Evolutionary conservation across 2,113 vertebrate species (phyloP).

Genomic region (Heterochromis multidens): DNA sequence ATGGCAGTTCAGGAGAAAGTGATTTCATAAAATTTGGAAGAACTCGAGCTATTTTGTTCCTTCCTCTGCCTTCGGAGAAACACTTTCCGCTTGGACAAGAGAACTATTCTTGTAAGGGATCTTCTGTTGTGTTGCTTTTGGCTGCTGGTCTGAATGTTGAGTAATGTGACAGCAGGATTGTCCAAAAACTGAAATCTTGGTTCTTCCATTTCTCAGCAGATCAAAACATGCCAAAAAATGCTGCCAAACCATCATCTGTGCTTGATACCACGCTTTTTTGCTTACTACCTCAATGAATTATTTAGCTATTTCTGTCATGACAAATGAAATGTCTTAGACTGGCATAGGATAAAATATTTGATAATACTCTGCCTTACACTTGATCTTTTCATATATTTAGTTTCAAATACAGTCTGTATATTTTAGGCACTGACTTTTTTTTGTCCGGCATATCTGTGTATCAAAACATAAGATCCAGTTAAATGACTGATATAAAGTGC

Average conservation of each 20-base stretch:
- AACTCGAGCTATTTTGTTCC: neutral
- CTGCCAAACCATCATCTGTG: neutral
- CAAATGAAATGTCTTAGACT: neutral
- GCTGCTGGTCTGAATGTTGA: neutral
- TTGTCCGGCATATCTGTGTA: neutral
- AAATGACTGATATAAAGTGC: neutral
- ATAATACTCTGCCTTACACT: neutral
- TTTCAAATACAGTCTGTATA: neutral
- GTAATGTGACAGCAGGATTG: neutral
- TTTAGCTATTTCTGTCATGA: neutral
- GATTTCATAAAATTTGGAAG: neutral
- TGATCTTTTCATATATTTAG: neutral
- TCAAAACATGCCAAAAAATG: neutral
- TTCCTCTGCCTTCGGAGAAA: neutral
- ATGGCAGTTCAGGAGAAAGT: neutral
- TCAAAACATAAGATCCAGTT: neutral
- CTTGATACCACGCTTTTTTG: neutral
- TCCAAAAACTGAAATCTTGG: conserved; percentile 3
- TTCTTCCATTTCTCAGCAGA: neutral
- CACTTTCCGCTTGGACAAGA: neutral
- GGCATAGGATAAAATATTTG: neutral
- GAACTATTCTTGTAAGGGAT: neutral
- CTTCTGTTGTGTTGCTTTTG: neutral
- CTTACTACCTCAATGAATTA: neutral
- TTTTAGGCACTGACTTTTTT: neutral